These are phyloP conservation scores for Microtus montanus DNA, from an alignment of 2,113 vertebrate species.

Conservation along the genomic window DNA sequence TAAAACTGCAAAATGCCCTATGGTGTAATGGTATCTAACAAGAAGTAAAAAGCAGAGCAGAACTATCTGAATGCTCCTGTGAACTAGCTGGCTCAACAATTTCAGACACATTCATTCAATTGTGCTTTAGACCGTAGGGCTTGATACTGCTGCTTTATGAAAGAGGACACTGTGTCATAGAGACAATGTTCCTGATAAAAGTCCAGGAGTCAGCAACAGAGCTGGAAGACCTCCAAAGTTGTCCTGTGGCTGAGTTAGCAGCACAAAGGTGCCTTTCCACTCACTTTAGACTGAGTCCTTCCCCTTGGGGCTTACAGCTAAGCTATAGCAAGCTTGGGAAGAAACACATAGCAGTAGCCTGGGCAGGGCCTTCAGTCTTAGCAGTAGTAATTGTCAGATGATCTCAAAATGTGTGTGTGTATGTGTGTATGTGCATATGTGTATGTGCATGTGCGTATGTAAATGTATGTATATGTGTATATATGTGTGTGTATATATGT, in stretches of 20 bases:
- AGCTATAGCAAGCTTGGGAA: not conserved
- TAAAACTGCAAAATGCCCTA: constrained; percentile 20
- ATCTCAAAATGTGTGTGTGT: not conserved
- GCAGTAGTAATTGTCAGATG: not conserved
- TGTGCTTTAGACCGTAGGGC: constrained; percentile 11
- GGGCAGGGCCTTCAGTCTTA: not conserved
- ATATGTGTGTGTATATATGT: not conserved
- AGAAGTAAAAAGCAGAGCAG: constrained; percentile 36
- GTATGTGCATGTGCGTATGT: not conserved
- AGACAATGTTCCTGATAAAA: not conserved
- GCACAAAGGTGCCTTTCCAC: not conserved
- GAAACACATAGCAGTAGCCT: not conserved
- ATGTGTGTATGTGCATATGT: too few species aligned
- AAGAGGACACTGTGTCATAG: not conserved
- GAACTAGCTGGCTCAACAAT: not conserved
- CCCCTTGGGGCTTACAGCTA: not conserved
- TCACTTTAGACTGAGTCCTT: not conserved
- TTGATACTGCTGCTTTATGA: not conserved
- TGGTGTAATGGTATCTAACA: not conserved
- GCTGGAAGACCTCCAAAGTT: not conserved
- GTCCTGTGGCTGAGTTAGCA: not conserved
- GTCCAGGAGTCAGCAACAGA: not conserved
- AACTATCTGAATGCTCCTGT: not conserved
- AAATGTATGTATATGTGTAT: not conserved
- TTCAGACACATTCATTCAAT: not conserved